Evolutionary conservation across 2,113 vertebrate species (phyloP).

Genomic region (Ellobius talpinus): DNA sequence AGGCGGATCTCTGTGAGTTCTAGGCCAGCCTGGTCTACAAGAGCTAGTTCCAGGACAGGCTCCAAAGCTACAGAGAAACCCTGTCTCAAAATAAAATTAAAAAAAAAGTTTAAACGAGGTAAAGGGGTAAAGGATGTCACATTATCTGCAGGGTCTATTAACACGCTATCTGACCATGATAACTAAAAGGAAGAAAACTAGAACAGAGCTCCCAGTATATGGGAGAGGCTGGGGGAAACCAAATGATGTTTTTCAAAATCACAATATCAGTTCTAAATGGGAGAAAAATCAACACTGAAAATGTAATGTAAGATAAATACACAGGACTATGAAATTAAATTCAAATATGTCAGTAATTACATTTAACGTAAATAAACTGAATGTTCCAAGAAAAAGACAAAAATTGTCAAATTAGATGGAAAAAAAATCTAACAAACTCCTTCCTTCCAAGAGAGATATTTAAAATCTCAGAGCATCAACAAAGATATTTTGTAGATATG

Average conservation of each 20-base stretch:
- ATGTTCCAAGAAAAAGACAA: conserved; percentile 48
- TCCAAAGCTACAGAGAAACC: too few relatives aligned
- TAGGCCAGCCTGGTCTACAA: too few relatives aligned
- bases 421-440: conserved; percentile 50
- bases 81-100: too few relatives aligned
- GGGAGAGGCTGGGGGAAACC: neutral
- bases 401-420: conserved; percentile 17
- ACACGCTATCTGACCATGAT: conserved; percentile 7
- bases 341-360: conserved; percentile 14
- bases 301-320: conserved; percentile 40
- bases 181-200: conserved; percentile 41
- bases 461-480: conserved; percentile 49
- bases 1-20: too few relatives aligned
- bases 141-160: conserved; percentile 32
- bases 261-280: neutral
- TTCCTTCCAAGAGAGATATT: conserved; percentile 10
- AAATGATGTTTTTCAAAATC: neutral
- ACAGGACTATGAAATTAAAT: conserved; percentile 45
- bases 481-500: conserved; percentile 37
- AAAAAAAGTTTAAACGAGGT: too few relatives aligned
- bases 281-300: conserved; percentile 23
- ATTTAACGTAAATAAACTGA: conserved; percentile 18
- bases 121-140: neutral
- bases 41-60: too few relatives aligned
- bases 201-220: neutral